Evolutionary conservation across 2,888 invertebrate genomes (phyloP).

Genomic region (Andrena camellia): DNA sequence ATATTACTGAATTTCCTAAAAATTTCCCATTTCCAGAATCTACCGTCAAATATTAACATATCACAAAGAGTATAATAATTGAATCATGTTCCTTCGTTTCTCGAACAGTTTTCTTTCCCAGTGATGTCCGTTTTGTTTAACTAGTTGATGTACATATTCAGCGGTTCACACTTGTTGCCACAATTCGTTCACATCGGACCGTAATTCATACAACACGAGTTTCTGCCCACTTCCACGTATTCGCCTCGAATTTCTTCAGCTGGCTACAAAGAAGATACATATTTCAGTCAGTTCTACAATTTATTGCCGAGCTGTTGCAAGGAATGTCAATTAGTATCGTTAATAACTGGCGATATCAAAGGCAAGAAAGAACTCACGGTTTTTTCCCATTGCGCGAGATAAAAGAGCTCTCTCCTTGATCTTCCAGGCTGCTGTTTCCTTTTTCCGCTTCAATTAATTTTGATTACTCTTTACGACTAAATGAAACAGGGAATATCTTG

Average conservation of each 20-base stretch:
- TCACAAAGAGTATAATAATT: too few species aligned
- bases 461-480: not conserved
- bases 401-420: not conserved
- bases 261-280: not conserved
- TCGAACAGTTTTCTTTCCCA: not conserved
- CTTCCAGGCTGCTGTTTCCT: not conserved
- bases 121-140: not conserved
- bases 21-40: too few species aligned
- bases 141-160: not conserved
- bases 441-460: conserved; percentile 6
- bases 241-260: not conserved
- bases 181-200: not conserved
- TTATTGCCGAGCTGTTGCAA: not conserved
- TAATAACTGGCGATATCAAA: conserved; percentile 4
- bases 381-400: not conserved
- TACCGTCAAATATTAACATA: too few species aligned
- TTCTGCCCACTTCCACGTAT: not conserved
- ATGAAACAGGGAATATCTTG: not conserved
- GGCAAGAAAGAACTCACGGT: not conserved
- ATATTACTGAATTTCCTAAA: too few species aligned
- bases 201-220: not conserved
- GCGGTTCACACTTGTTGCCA: conserved; percentile 12
- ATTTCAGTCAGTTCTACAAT: not conserved
- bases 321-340: not conserved
- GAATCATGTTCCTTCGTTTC: too few species aligned